Percentiles rank a stretch among this genome's conserved stretches.
These are phyloP conservation scores for Nemapogon koenigi DNA, from an alignment of 2,888 invertebrate genomes.

Conservation along the genomic window DNA sequence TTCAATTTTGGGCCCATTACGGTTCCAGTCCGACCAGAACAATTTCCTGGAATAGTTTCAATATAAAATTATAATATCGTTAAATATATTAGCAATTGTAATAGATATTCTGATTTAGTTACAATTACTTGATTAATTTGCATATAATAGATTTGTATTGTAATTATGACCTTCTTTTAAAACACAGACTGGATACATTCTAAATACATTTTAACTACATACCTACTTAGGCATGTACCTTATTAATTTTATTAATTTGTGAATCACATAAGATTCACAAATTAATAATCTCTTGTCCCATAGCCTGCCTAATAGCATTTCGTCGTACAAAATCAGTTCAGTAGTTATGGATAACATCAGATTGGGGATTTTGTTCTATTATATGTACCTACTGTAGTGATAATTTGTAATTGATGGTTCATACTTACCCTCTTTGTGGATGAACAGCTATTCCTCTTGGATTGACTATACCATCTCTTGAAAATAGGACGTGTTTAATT, in stretches of 20 bases:
- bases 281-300: no score
- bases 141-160: conserved; percentile 1
- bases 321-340: no score
- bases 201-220: not conserved
- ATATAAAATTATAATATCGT: not conserved
- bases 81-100: conserved; percentile 2
- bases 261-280: no score
- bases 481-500: conserved; percentile 76
- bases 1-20: conserved; percentile 90
- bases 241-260: no score
- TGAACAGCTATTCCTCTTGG: conserved; percentile 96
- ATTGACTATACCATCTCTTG: conserved; percentile 77
- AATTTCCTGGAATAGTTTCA: conserved; percentile 72
- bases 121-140: conserved; percentile 3
- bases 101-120: not conserved
- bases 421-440: conserved; percentile 79
- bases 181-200: no score
- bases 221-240: not conserved
- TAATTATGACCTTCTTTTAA: conserved; percentile 1
- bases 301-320: no score
- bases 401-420: not conserved
- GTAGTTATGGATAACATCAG: no score
- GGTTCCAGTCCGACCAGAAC: conserved; percentile 98
- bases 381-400: no score
- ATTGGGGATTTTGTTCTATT: no score